A percentile compares a stretch with the other conserved stretches of the same genome.
Conservation (phyloP, 1,140 invertebrate genomes). For the Nautilus pompilius region DNA sequence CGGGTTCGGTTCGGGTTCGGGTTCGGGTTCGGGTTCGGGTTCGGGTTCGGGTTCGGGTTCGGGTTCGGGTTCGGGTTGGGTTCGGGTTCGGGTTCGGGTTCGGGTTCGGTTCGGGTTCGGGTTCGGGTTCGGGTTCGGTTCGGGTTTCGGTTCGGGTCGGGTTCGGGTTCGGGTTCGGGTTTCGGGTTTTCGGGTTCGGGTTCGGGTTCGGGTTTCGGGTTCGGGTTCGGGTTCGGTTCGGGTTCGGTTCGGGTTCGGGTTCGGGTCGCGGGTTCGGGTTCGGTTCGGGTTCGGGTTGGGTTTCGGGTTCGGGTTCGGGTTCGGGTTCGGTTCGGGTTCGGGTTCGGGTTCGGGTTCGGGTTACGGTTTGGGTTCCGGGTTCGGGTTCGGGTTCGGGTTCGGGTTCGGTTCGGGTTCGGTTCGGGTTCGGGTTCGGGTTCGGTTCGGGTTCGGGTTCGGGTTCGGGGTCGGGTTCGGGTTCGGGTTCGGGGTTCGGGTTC, state of each 20-base stretch:
- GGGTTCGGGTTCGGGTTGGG: not conserved
- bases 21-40: not conserved
- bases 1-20: not conserved
- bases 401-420: not conserved
- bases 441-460: not conserved
- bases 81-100: not conserved
- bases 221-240: not conserved
- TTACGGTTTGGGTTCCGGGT: not conserved
- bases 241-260: slow-evolving; percentile 5
- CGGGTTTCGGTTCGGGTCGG: not conserved
- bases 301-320: not conserved
- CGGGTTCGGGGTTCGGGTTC: not conserved
- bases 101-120: not conserved
- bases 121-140: not conserved
- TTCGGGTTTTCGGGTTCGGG: slow-evolving; percentile 1
- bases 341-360: not conserved
- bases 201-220: not conserved
- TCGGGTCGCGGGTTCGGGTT: not conserved
- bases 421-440: not conserved
- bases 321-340: slow-evolving; percentile 7
- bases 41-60: not conserved
- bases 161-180: slow-evolving; percentile 1
- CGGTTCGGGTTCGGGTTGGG: not conserved
- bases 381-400: not conserved
- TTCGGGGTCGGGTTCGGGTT: not conserved